Conservation (phyloP, 2,797 vertebrate species). For the Rhinichthys osculus region DNA sequence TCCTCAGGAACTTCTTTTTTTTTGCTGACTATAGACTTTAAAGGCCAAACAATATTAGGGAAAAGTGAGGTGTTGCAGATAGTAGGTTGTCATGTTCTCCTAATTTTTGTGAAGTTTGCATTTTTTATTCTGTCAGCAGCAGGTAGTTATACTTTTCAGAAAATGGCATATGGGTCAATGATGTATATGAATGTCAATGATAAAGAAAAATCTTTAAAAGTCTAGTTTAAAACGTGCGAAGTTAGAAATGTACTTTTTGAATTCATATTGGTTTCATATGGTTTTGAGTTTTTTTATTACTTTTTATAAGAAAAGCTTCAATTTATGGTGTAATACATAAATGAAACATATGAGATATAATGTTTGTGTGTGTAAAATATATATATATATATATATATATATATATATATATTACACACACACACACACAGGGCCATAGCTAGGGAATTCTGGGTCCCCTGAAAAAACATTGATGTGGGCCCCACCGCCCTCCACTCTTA, state of each 20-base stretch:
- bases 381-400: no score
- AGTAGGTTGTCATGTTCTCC: constrained; percentile 10
- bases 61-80: constrained; percentile 25
- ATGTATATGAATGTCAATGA: neutral
- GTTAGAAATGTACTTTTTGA: neutral
- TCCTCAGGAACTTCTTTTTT: constrained; percentile 56
- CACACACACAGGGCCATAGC: no score
- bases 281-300: neutral
- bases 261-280: neutral
- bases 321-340: no score
- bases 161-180: neutral
- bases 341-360: no score
- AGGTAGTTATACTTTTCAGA: constrained; percentile 3
- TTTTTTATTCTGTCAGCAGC: constrained; percentile 6
- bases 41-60: constrained; percentile 56
- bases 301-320: neutral
- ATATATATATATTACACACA: no score
- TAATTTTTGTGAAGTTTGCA: neutral
- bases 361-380: no score
- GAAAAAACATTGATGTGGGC: no score
- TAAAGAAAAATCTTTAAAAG: neutral
- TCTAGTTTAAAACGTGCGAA: neutral
- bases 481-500: no score
- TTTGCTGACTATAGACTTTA: constrained; percentile 63
- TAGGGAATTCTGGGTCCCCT: no score